Evolutionary conservation across 2,113 vertebrate species (phyloP).

Genomic region (Neogale vison): DNA sequence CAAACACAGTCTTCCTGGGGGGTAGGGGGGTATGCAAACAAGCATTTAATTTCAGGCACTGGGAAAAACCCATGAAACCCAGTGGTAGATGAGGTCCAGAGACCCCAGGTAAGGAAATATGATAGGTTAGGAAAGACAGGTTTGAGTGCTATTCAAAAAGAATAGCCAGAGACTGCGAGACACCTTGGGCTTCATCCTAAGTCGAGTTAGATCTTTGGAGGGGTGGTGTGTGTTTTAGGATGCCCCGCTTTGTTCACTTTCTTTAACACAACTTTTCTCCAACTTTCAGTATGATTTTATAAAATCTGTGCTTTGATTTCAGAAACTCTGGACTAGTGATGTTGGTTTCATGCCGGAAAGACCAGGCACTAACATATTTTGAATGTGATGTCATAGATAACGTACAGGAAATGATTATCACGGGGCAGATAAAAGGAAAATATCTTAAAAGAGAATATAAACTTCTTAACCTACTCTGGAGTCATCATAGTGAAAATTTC

Average conservation of each 20-base stretch:
- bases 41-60: not conserved
- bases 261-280: not conserved
- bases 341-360: conserved; percentile 23
- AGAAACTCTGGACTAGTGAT: conserved; percentile 9
- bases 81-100: not conserved
- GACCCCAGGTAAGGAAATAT: not conserved
- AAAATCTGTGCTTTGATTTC: conserved; percentile 51
- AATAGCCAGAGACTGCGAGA: not conserved
- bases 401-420: conserved; percentile 67
- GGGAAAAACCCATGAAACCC: not conserved
- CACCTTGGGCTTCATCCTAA: not conserved
- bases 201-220: not conserved
- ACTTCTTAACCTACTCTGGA: conserved; percentile 51
- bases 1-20: not conserved
- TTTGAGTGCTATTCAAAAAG: not conserved
- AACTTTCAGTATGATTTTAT: conserved; percentile 9
- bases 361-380: conserved; percentile 62
- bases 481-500: conserved; percentile 42
- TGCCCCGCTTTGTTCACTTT: not conserved
- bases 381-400: conserved; percentile 58
- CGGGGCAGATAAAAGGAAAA: conserved; percentile 71
- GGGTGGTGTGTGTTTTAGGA: not conserved
- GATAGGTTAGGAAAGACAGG: not conserved
- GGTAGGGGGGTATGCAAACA: not conserved
- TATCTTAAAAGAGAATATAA: conserved; percentile 74